Base-by-base conservation (phyloP, 2,797 vertebrate genomes). In the Darevskia mixta region DNA sequence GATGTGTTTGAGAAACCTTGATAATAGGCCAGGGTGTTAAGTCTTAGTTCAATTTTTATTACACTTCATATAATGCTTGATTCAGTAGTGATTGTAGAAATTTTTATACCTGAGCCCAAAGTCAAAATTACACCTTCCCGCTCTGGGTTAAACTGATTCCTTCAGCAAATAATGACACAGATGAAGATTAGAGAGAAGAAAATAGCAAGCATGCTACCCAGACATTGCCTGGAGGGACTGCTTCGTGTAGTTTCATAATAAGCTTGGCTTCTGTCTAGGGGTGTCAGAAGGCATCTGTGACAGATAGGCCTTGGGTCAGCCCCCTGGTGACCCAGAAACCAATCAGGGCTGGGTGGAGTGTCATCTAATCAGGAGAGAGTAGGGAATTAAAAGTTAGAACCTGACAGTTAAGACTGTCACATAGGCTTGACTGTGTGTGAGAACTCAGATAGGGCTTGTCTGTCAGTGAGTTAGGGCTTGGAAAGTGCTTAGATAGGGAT, bases 1-100 rank as follows among this genome's bases (percentile, higher is more conserved):
- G 81, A 72, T 90, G 79, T 73, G 67, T 89, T 83, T 25, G 43
- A 41, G 17, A 35, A 38, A 4, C 80, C 79, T 27, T 27, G 71
- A 81, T 0, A 0, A 84, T 85, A 64, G 41, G 3, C 20, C 10
- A 66, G 1, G 11, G 43, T 69, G 20, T 69, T 76, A 35, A 85
- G 23, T 18, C 32, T 72, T 49, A 49, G n/a, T 79, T 71, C 66
- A 66, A 38, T 79, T 86, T 86, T 71, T 71, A 55, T 35, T 66
- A 23, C 7, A 71, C 2, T 45, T 41, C 58, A 45, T 45, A 61
- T 77, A 67, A 66, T 66, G 29, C 13, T 35, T 78, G 76, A 45
- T 13, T 67, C 72, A 73, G 20, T 58, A 29, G 45, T 58, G 27
- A 41, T 29, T 79, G 43, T n/a, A 66, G 41, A 58, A 15, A 35